These are phyloP conservation scores for Philopedon plagiatum DNA, from an alignment of 2,888 invertebrate genomes.

Conservation along the genomic window DNA sequence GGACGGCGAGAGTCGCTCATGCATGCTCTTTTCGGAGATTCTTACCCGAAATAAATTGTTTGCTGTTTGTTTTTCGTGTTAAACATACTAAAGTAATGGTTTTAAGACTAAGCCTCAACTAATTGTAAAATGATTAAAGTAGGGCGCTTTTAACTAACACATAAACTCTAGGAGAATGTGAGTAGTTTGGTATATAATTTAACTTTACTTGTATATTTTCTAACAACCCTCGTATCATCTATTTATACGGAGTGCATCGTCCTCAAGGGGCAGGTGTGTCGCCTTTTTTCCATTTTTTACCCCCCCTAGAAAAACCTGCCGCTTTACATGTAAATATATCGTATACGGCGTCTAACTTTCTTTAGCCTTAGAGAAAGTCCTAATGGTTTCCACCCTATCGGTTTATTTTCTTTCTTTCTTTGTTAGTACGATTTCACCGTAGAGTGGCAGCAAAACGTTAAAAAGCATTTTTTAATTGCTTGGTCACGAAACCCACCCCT, in stretches of 20 bases:
- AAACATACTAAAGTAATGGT: too few relatives aligned
- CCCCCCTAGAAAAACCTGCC: constrained; percentile 36
- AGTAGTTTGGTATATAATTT: too few relatives aligned
- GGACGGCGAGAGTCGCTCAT: too few relatives aligned
- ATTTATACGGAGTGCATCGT: constrained; percentile 19
- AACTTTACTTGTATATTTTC: too few relatives aligned
- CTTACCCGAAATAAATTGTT: too few relatives aligned
- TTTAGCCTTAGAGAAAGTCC: constrained; percentile 1
- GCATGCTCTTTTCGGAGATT: too few relatives aligned
- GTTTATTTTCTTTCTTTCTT: constrained; percentile 26
- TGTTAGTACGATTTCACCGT: constrained; percentile 33
- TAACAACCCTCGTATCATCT: constrained; percentile 3
- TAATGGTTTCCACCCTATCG: constrained; percentile 4
- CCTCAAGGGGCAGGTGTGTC: constrained; percentile 25
- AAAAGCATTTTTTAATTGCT: constrained; percentile 50
- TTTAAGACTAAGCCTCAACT: too few relatives aligned
- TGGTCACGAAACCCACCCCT: constrained; percentile 44
- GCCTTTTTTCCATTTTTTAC: constrained; percentile 1
- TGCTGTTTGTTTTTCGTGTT: too few relatives aligned
- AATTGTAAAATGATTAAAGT: too few relatives aligned
- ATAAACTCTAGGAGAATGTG: too few relatives aligned
- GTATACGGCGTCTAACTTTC: constrained; percentile 12
- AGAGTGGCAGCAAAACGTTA: constrained; percentile 26
- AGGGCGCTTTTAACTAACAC: too few relatives aligned
- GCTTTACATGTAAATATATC: constrained; percentile 24